Evolutionary conservation across 2,113 vertebrate species (phyloP), one percentile per base, ranked within the genome.

Genomic region (Phocoena phocoena): DNA sequence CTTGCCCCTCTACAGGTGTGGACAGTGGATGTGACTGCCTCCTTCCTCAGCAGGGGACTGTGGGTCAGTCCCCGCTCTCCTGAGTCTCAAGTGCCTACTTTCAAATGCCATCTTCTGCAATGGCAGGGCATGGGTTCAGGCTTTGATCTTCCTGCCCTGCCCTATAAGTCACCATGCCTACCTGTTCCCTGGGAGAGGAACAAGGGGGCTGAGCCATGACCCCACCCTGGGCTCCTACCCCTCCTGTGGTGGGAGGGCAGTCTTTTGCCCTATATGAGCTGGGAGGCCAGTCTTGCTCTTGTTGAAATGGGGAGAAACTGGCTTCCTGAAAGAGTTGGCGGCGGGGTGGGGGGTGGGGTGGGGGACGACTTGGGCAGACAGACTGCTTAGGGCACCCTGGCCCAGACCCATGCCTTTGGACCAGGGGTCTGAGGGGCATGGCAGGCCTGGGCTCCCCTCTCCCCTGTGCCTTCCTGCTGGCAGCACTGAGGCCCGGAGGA

Each of bases 261-360:
- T 44, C 74, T 82, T 93, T n/a, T 14, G 4, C 62, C 25, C 38
- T 9, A 2, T 21, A 65, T 47, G 26, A 47, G 18, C 55, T 38
- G 9, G 87, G 53, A 87, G 50, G 33, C 26, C 33, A 81, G 41
- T 7, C 68, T 80, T 95, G 26, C 68, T 90, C 38, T 90, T 88
- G 25, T 55, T 91, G 76, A 97, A 87, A 88, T 20, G 31, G 60
- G 55, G 6, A 31, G 60, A 88, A 31, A 77, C 58, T 11, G 13
- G 44, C 31, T 58, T 90, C 84, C 77, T 96, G n/a, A 5, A 25
- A 88, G 81, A 81, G 26, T 58, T 86, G n/a, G 28, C 0, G 2
- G 55, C 26, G 41, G 8, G 0, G 1, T 15, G 13, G 47, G 47
- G 13, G 9, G 14, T n/a, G 11, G n/a, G 23, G 47, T 4, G 26